Evolutionary conservation across 1,140 invertebrate genomes (phyloP), one percentile per base, ranked within the genome.

Genomic region (Polypedilum vanderplanki): DNA sequence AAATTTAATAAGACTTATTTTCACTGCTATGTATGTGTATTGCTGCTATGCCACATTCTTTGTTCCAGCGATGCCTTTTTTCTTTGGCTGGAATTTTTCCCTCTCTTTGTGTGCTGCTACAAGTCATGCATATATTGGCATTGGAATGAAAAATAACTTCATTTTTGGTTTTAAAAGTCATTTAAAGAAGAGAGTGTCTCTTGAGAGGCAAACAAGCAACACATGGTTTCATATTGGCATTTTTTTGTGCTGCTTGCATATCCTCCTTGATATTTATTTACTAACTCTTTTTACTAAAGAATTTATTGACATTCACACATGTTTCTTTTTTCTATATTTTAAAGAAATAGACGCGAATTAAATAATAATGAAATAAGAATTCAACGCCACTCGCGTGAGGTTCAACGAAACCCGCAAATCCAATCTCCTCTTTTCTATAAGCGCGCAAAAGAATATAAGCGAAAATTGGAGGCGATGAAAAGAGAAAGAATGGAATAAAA

Each of bases 1-100:
- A 57, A 57, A 57, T 57, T 57, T 57, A 57, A 57, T 57, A 57
- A 57, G 46, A 57, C 46, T 57, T 57, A 57, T 12, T 46, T 46
- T 46, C 46, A n/a, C 46, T n/a, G n/a, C 46, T n/a, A n/a, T 57
- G 4, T 57, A 12, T 57, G 12, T 57, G 12, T 57, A 12, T 57
- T 46, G 15, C 41, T 57, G 46, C 46, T 12, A 57, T 57, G 46
- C 46, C 46, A 57, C 46, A 57, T 57, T 57, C 46, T 57, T 57
- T 57, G 46, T 57, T 57, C 46, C 46, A 57, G 46, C 46, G n/a
- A 57, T 57, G n/a, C 46, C n/a, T 57, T 57, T 1, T 15, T 57
- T 57, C 8, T n/a, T 57, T 57, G 24, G 12, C 9, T 57, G 46
- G 46, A 57, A 57, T 57, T 57, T 57, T n/a, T 57, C n/a, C 12